Evolutionary conservation across 2,888 invertebrate genomes (phyloP).

Genomic region (Tridacna gigas): DNA sequence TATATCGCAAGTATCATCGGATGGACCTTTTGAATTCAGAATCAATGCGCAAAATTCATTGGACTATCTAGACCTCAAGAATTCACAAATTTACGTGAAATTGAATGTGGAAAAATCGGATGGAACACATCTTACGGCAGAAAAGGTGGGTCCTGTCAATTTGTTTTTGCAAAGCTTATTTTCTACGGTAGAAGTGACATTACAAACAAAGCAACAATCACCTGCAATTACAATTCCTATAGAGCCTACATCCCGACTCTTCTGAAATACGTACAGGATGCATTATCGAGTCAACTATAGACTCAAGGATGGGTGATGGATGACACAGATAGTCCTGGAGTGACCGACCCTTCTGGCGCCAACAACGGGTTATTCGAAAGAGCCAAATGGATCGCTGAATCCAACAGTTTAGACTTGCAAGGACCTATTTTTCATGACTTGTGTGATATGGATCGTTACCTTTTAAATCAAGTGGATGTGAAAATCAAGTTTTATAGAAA

Average conservation of each 20-base stretch:
- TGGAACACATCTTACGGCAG: slow-evolving; percentile 39
- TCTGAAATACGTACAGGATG: slow-evolving; percentile 50
- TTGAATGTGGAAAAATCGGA: slow-evolving; percentile 49
- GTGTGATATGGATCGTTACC: slow-evolving; percentile 31
- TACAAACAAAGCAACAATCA: slow-evolving; percentile 59
- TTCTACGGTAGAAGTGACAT: slow-evolving; percentile 55
- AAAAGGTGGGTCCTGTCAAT: slow-evolving; percentile 59
- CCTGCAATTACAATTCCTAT: slow-evolving; percentile 62
- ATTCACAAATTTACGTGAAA: slow-evolving; percentile 34
- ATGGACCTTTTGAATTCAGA: slow-evolving; percentile 54
- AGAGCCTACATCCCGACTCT: slow-evolving; percentile 58
- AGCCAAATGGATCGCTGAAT: slow-evolving; percentile 13
- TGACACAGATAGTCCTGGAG: slow-evolving; percentile 32
- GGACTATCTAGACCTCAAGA: slow-evolving; percentile 57
- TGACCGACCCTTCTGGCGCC: slow-evolving; percentile 32
- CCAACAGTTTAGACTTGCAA: slow-evolving; percentile 46
- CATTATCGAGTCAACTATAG: slow-evolving; percentile 36
- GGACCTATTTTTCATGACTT: slow-evolving; percentile 53
- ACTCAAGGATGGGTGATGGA: slow-evolving; percentile 57
- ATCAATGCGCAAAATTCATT: slow-evolving; percentile 60
- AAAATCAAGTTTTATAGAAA: slow-evolving; percentile 38
- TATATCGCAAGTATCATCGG: slow-evolving; percentile 39
- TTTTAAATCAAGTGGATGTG: slow-evolving; percentile 27
- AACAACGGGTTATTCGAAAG: slow-evolving; percentile 45
- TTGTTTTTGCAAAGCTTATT: slow-evolving; percentile 61